Evolutionary conservation across 2,888 invertebrate genomes (phyloP).

Genomic region (Alcis repandata): DNA sequence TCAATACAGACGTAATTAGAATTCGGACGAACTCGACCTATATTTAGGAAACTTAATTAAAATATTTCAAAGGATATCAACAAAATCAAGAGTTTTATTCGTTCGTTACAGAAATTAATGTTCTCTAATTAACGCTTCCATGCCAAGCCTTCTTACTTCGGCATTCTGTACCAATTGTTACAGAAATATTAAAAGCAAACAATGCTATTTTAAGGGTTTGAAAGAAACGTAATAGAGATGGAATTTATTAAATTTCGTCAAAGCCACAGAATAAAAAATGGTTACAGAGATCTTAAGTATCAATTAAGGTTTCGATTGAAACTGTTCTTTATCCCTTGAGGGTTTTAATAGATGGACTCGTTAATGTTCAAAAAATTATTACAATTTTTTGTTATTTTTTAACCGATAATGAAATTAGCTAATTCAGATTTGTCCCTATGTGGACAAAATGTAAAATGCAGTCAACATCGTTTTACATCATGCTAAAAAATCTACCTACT

Average conservation of each 20-base stretch:
- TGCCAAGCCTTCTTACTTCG: slow-evolving; percentile 20
- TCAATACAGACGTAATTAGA: slow-evolving; percentile 8
- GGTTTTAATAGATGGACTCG: too few relatives aligned
- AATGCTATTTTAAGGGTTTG: slow-evolving; percentile 49
- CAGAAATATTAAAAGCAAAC: slow-evolving; percentile 42
- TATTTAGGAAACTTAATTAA: slow-evolving; percentile 28
- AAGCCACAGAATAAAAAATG: slow-evolving; percentile 18
- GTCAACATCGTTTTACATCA: too few relatives aligned
- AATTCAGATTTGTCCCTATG: too few relatives aligned
- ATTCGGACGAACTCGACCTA: slow-evolving; percentile 2
- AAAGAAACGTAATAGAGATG: slow-evolving; percentile 71
- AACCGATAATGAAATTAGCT: too few relatives aligned
- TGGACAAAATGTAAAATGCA: too few relatives aligned
- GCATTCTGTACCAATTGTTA: slow-evolving; percentile 30
- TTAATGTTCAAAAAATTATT: too few relatives aligned
- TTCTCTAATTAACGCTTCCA: slow-evolving; percentile 30
- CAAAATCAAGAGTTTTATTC: slow-evolving; percentile 35
- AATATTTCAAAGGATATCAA: slow-evolving; percentile 25
- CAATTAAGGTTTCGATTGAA: not conserved
- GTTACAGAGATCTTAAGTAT: not conserved
- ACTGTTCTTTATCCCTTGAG: too few relatives aligned
- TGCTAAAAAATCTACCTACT: too few relatives aligned
- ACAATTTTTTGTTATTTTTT: too few relatives aligned
- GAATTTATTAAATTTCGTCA: slow-evolving; percentile 76
- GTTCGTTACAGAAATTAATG: slow-evolving; percentile 28